These are phyloP conservation scores for Heliocidaris tuberculata DNA, from an alignment of 35 echinoderm and acorn worm species.

Conservation along the genomic window DNA sequence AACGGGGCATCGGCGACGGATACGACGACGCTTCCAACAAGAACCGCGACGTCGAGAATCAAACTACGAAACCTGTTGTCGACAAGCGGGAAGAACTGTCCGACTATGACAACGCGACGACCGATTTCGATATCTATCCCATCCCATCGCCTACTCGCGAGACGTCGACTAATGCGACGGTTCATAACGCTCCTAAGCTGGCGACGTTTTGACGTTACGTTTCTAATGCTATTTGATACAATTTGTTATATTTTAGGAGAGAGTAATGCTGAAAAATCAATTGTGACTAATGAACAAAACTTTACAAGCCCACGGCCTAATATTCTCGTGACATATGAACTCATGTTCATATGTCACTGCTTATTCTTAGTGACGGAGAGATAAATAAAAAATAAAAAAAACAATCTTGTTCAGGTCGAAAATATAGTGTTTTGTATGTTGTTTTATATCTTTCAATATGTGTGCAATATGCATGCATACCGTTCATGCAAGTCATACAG, in stretches of 20 bases:
- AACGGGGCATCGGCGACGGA: slow-evolving; percentile 34
- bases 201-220: slow-evolving; percentile 35
- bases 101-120: slow-evolving; percentile 27
- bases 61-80: not conserved
- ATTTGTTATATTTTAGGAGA: not conserved
- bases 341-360: not conserved
- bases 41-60: slow-evolving; percentile 21
- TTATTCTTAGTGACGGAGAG: not conserved
- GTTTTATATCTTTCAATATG: not conserved
- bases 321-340: not conserved
- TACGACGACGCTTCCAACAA: slow-evolving; percentile 1
- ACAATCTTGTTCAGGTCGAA: not conserved
- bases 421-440: not conserved
- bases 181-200: not conserved
- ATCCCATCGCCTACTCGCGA: not conserved
- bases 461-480: not conserved
- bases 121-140: not conserved
- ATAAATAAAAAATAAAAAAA: not conserved
- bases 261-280: not conserved
- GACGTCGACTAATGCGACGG: not conserved
- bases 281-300: not conserved
- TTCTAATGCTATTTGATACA: not conserved
- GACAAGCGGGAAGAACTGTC: slow-evolving; percentile 33
- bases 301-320: not conserved
- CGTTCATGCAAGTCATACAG: too few relatives aligned